Base-by-base conservation (phyloP, 2,113 vertebrate genomes). In the Leucopsar rothschildi region DNA sequence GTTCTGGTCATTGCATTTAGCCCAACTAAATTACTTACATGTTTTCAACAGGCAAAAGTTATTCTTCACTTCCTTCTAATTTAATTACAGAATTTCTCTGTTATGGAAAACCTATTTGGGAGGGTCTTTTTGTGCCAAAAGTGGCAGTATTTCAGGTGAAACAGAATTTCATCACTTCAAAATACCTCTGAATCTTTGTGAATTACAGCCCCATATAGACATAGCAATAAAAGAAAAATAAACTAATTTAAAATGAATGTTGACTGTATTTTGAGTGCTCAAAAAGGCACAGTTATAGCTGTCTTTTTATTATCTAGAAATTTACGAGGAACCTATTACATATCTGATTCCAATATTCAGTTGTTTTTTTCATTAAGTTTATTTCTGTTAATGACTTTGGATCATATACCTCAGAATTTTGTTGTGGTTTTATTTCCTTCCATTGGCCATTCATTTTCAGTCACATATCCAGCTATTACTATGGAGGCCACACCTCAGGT, bases 1-100 rank as follows among this genome's bases (percentile, higher is more conserved):
- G 61, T 95, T 92, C 78, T 93, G 64, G 69, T 76, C 64, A 82
- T 71, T 96, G 50, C 53, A 82, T 91, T 86, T 89, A 79, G 57
- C 53, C 47, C 80, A 76, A 44, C 49, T 82, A 93, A 89, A 82
- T 91, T 39, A 69, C 37, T 78, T 76, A 49, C 35, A 60, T 84
- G 78, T 81, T 97, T 94, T 87, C 65, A 72, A 19, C 25, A 86
- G 65, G 81, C 85, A 59, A 79, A 84, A 82, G 44, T 65, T 56
- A 78, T 92, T 80, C 37, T 88, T 94, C 20, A 21, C 64, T 92
- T 88, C 52, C 78, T 66, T 94, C 82, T 66, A 40, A 86, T 86
- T 80, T 69, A 92, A 92, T 70, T 75, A 60, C 89, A 91, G 40
- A 28, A 70, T 52, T 88, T 84, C 25, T 80, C 17, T 78, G 31